phyloP scores from a whole-genome alignment of 2,888 invertebrate genomes.

The Lasioglossum lativentre region DNA sequence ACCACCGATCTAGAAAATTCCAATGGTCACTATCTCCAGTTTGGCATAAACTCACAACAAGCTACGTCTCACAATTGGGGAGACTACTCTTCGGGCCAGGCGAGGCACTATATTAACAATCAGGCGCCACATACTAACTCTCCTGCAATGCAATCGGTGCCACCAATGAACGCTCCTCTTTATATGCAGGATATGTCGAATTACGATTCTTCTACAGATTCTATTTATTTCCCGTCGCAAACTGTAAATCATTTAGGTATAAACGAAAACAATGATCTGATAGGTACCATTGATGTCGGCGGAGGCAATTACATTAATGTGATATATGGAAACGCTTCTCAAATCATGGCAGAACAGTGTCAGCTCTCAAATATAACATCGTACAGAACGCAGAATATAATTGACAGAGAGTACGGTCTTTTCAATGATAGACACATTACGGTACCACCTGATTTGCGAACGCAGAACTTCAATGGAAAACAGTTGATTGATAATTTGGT shows the following conservation, averaged over 20 bases:
- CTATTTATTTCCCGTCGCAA: constrained; percentile 80
- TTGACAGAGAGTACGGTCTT: constrained; percentile 82
- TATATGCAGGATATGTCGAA: constrained; percentile 77
- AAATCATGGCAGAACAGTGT: constrained; percentile 81
- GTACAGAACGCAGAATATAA: constrained; percentile 75
- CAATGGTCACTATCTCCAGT: constrained; percentile 87
- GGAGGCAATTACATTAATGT: constrained; percentile 84
- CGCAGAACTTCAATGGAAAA: constrained; percentile 80
- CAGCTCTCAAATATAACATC: constrained; percentile 76
- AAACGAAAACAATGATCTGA: constrained; percentile 81
- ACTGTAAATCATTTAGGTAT: constrained; percentile 80
- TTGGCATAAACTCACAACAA: constrained; percentile 85
- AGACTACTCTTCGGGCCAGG: constrained; percentile 77
- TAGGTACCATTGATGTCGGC: constrained; percentile 83
- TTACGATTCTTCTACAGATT: constrained; percentile 74
- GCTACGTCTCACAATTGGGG: constrained; percentile 79
- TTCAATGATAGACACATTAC: constrained; percentile 79
- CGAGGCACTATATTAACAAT: constrained; percentile 75
- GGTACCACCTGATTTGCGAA: constrained; percentile 70
- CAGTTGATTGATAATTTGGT: constrained; percentile 90
- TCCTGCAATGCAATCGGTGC: constrained; percentile 63
- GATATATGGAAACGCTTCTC: constrained; percentile 81
- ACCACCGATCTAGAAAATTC: constrained; percentile 86
- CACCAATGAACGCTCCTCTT: constrained; percentile 72
- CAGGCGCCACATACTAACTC: constrained; percentile 69